Conservation (phyloP, 2,797 vertebrate species). For the Schizopygopsis pylzovi region DNA sequence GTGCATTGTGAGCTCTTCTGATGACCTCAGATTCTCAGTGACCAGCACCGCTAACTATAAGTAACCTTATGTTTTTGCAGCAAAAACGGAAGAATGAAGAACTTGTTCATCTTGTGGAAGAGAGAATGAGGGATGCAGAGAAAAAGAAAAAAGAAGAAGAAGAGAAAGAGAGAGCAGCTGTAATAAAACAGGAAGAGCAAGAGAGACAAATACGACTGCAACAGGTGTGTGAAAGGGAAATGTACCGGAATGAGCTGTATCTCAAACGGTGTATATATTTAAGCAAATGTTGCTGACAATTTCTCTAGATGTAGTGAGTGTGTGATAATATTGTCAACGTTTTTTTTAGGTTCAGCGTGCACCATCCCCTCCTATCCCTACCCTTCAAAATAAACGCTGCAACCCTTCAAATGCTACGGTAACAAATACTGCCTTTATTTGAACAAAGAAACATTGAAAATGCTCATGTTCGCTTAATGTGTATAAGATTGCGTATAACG, state of each 20-base stretch:
- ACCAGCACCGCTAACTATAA: not conserved
- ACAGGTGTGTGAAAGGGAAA: constrained; percentile 69
- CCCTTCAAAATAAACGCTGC: constrained; percentile 29
- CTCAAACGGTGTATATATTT: not conserved
- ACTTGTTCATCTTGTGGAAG: constrained; percentile 79
- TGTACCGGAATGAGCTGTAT: not conserved
- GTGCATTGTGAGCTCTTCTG: not conserved
- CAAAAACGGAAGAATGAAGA: constrained; percentile 88
- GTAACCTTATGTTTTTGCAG: constrained; percentile 67
- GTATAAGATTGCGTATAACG: not conserved
- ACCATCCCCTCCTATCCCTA: constrained; percentile 34
- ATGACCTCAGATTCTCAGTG: not conserved
- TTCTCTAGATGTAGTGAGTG: not conserved
- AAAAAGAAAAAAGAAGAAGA: constrained; percentile 78
- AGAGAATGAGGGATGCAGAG: constrained; percentile 80
- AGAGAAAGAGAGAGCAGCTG: constrained; percentile 75
- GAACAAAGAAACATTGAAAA: not conserved
- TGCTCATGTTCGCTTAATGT: not conserved
- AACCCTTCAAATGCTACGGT: not conserved
- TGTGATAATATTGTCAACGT: not conserved
- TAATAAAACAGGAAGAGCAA: constrained; percentile 77
- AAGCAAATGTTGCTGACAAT: not conserved
- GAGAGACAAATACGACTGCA: constrained; percentile 72
- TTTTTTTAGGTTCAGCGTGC: constrained; percentile 1
- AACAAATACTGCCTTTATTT: constrained; percentile 8